phyloP scores from a whole-genome alignment of 2,113 vertebrate genomes.

The Marmota flaviventris region DNA sequence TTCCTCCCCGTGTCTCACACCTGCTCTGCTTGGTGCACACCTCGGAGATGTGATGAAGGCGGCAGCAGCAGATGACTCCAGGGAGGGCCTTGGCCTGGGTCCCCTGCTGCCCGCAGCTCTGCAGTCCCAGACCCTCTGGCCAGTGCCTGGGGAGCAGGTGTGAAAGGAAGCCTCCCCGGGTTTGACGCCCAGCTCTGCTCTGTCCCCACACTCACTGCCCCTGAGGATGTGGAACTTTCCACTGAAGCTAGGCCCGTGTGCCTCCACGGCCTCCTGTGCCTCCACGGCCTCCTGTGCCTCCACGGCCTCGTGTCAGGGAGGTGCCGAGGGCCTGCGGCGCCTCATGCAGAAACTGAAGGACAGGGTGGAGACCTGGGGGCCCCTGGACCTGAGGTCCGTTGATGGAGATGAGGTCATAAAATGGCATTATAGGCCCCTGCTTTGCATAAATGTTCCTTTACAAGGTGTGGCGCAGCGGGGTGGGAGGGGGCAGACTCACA shows the following conservation, averaged over 20 bases:
- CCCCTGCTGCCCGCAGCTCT: not conserved
- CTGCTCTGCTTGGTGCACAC: no score
- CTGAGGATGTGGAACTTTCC: not conserved
- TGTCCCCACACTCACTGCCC: not conserved
- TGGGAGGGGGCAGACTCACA: not conserved
- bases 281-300: not conserved
- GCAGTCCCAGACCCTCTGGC: not conserved
- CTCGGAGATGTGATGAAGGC: not conserved
- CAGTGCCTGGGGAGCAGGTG: not conserved
- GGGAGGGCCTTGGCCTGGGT: not conserved
- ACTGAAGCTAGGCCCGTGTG: not conserved
- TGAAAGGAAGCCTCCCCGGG: not conserved
- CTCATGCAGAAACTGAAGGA: not conserved
- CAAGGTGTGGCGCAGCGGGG: not conserved
- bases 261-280: not conserved
- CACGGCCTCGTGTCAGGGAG: not conserved
- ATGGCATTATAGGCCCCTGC: not conserved
- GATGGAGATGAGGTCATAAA: not conserved
- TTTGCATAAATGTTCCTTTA: slow-evolving; percentile 45
- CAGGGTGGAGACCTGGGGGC: not conserved
- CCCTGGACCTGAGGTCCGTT: not conserved
- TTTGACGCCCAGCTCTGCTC: not conserved
- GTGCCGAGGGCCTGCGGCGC: no score
- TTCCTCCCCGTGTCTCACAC: no score
- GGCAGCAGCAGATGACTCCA: no score